Percentiles rank a stretch among this genome's conserved stretches.
phyloP scores from a whole-genome alignment of 2,113 vertebrate species.

The Polypterus bichir region DNA sequence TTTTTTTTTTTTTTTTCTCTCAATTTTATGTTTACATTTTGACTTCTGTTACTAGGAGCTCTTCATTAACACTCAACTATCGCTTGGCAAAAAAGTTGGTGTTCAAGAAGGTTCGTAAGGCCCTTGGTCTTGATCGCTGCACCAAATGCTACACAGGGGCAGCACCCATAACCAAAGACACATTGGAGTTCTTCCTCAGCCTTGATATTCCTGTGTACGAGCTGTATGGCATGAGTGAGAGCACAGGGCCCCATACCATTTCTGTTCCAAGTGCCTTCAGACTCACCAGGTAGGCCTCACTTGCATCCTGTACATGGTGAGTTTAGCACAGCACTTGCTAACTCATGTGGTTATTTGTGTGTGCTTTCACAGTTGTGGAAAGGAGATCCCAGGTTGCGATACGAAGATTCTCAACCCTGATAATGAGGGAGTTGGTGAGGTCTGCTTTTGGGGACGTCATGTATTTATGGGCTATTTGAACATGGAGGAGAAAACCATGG shows the following conservation, averaged over 20 bases:
- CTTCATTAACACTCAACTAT: conserved; percentile 48
- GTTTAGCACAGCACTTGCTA: neutral
- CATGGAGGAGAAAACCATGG: conserved; percentile 58
- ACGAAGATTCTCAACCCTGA: conserved; percentile 57
- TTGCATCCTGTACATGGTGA: neutral
- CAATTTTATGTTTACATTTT: neutral
- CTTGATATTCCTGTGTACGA: conserved; percentile 73
- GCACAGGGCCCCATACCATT: conserved; percentile 67
- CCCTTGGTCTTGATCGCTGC: conserved; percentile 75
- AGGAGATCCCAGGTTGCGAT: conserved; percentile 55
- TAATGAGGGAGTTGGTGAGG: conserved; percentile 56
- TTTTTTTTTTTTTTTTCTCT: neutral
- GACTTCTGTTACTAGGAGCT: conserved; percentile 4
- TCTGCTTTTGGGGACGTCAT: conserved; percentile 81
- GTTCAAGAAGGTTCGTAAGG: conserved; percentile 66
- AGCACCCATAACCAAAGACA: conserved; percentile 73
- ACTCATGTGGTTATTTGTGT: neutral
- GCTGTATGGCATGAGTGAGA: conserved; percentile 84
- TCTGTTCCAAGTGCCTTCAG: conserved; percentile 38
- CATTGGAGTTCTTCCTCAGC: conserved; percentile 82
- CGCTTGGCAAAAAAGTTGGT: conserved; percentile 64
- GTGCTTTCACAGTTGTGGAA: conserved; percentile 60
- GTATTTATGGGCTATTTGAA: conserved; percentile 92
- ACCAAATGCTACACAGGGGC: conserved; percentile 64
- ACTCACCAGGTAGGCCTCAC: conserved; percentile 54